phyloP scores from a whole-genome alignment of 2,888 invertebrate genomes.

The Adelphocoris suturalis region DNA sequence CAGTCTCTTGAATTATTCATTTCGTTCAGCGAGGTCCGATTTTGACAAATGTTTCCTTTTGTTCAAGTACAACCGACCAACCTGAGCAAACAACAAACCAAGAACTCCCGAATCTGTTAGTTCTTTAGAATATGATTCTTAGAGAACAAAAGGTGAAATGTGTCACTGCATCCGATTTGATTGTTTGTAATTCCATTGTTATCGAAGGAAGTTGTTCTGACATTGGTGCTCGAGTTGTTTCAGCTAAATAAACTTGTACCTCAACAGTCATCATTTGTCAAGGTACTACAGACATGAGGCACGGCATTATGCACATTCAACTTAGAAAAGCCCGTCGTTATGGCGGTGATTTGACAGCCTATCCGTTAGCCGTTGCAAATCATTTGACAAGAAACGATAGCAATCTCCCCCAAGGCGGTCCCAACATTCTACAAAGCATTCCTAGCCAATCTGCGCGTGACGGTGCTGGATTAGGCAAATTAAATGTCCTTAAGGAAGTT shows the following conservation, averaged over 20 bases:
- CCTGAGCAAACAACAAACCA: background rate
- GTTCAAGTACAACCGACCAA: background rate
- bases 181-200: background rate
- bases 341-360: no score
- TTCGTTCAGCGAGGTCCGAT: background rate
- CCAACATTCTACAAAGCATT: background rate
- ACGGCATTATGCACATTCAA: no score
- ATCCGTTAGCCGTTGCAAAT: no score
- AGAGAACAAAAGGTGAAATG: background rate
- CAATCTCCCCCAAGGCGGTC: background rate
- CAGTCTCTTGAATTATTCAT: background rate
- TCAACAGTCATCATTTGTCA: no score
- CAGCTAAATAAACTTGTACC: no score
- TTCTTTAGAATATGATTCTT: background rate
- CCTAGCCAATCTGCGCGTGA: background rate
- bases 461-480: background rate
- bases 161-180: background rate
- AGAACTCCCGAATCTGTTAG: background rate
- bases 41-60: conserved; percentile 1
- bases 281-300: no score
- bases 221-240: no score
- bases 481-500: background rate
- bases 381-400: background rate
- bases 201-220: background rate
- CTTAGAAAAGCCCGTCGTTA: no score